Base-by-base conservation (phyloP, 2,113 vertebrate genomes). In the Lasiurus cinereus region DNA sequence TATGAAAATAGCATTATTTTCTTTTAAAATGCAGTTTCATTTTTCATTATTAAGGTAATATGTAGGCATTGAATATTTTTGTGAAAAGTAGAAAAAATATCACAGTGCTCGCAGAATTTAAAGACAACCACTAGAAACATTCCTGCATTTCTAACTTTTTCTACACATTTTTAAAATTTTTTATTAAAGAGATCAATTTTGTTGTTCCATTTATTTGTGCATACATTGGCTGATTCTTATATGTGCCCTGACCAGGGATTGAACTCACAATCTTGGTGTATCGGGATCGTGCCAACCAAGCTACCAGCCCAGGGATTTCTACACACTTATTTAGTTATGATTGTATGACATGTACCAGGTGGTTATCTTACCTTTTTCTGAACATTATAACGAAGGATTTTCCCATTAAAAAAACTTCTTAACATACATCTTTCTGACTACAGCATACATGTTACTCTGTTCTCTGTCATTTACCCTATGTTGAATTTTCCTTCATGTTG, bases 41-140 rank as follows among this genome's bases (percentile, higher is more conserved):
- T 87, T 87, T 82, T 91, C 16, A 31, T 21, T 84, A 83, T 52
- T 56, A 70, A 69, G 27, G n/a, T 93, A 78, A 77, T 90, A 80
- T 56, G 24, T 64, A 86, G 56, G 31, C 39, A 74, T 72, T 85
- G 83, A 93, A 85, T 50, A 29, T 78, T 64, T 82, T 62, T 52
- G 27, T 79, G 64, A 79, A 90, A 72, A 85, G 52, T 64, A 73
- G 67, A 86, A 82, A 88, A 66, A 73, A 62, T 67, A 64, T 64
- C 46, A 31, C 16, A 56, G 83, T 56, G 27, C 5, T 87, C 36
- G 21, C 1, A n/a, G 9, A 16, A 62, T 80, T 62, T 87, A 87
- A 92, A 78, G 9, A 64, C 43, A 54, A 43, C 10, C 52, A 52
- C 15, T 64, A 5, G 54, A 62, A 85, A 70, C 73, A 33, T 85